Conservation (phyloP, 1,140 invertebrate genomes). For the Drosophila murphyi region DNA sequence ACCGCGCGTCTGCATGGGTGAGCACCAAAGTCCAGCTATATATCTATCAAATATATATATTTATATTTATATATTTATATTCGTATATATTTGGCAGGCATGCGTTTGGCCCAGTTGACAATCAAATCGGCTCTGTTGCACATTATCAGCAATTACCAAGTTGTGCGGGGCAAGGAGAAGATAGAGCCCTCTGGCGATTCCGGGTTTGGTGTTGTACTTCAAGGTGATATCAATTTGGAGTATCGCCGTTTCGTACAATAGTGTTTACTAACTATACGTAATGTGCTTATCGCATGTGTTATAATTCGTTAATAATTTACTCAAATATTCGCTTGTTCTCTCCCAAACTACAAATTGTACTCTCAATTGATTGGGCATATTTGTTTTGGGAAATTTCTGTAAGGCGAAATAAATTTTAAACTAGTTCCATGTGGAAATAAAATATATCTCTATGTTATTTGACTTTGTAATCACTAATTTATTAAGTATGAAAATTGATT, state of each 20-base stretch:
- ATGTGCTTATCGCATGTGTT: constrained; percentile 3
- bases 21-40: background rate
- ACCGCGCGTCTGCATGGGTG: constrained; percentile 77
- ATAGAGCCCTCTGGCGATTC: constrained; percentile 46
- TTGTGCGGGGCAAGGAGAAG: constrained; percentile 38
- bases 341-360: background rate
- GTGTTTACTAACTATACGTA: background rate
- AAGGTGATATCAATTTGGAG: constrained; percentile 62
- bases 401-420: no score
- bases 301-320: background rate
- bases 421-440: no score
- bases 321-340: no score
- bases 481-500: no score
- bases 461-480: no score
- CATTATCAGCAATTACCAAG: constrained; percentile 61
- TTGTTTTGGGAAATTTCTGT: background rate
- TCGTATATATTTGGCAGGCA: constrained; percentile 21
- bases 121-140: constrained; percentile 60
- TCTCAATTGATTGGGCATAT: background rate
- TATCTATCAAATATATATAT: background rate
- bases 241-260: constrained; percentile 52
- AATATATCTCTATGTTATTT: no score
- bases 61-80: background rate
- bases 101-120: constrained; percentile 56
- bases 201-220: constrained; percentile 63